Base-by-base conservation (phyloP, 2,113 vertebrate species). In the Peromyscus californicus region DNA sequence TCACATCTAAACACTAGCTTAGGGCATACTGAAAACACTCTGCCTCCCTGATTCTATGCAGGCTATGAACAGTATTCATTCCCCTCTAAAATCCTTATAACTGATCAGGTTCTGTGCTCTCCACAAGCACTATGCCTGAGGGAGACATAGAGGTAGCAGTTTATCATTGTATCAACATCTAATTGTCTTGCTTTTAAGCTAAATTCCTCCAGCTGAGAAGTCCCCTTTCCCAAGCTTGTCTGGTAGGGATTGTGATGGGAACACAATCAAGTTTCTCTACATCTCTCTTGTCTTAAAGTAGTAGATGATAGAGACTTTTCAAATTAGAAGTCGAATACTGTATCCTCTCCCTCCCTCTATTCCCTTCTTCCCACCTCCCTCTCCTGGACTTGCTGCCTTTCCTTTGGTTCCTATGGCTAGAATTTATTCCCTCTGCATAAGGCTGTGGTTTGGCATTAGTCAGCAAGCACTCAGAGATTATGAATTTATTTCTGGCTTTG, bases 401-500 rank as follows among this genome's bases (percentile, higher is more conserved):
- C 19, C 19, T 11, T 39, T 74, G 19, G 70, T 39, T 74, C n/a
- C 70, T 22, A 74, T 22, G 70, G 3, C n/a, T 39, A 17, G 36
- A 74, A 74, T 39, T 74, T 74, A 74, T 39, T 74, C 17, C 19
- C 15, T 95, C 97, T 97, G 94, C 97, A 0, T 70, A 79, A 51
- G 0, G 82, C 93, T 86, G 51, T 45, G 59, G 75, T 86, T 93
- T 83, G 94, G 94, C 96, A 96, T 72, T 94, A 97, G 95, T 98
- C 97, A 97, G 84, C 17, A 83, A 96, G 80, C 95, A 97, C 95
- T 97, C 88, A 0, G 95, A 96, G 95, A 75, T 12, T 24, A 54
- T 75, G 97, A 97, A 97, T 97, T 97, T 97, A 98, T 98, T 98
- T 97, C 97, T 97, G 95, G 93, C 91, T 97, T 97, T 96, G 92